These are phyloP conservation scores for Drosophila recens DNA, from an alignment of 2,888 invertebrate genomes.

Conservation along the genomic window DNA sequence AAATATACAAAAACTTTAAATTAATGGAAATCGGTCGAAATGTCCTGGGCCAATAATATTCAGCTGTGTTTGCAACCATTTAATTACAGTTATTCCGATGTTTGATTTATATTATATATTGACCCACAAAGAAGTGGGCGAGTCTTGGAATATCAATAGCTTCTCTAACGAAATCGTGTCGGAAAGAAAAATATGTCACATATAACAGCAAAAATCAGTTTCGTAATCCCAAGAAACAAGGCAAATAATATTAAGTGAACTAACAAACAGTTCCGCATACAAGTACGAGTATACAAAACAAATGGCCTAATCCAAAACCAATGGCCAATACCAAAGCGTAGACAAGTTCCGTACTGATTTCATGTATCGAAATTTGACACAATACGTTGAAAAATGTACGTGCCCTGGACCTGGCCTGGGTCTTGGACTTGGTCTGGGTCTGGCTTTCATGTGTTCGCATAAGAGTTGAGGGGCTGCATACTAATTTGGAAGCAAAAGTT, in stretches of 20 bases:
- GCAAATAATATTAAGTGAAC: conserved; percentile 47
- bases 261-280: conserved; percentile 61
- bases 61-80: neutral
- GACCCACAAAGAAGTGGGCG: conserved; percentile 36
- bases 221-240: conserved; percentile 62
- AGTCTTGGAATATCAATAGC: conserved; percentile 17
- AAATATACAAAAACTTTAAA: neutral
- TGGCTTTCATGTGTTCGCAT: conserved; percentile 74
- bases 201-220: conserved; percentile 46
- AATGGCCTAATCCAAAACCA: conserved; percentile 50
- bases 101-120: conserved; percentile 10
- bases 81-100: neutral
- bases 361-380: conserved; percentile 79
- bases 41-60: neutral
- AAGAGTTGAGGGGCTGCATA: conserved; percentile 72
- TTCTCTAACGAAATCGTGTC: conserved; percentile 25
- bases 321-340: conserved; percentile 62
- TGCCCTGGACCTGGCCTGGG: conserved; percentile 47
- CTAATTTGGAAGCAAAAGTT: conserved; percentile 72
- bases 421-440: conserved; percentile 40
- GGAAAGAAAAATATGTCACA: conserved; percentile 27
- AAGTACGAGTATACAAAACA: conserved; percentile 26
- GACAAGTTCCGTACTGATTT: conserved; percentile 81
- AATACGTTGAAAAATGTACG: conserved; percentile 77
- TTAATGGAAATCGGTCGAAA: neutral